phyloP scores from a whole-genome alignment of 2,888 invertebrate species.

The Euphydryas editha region DNA sequence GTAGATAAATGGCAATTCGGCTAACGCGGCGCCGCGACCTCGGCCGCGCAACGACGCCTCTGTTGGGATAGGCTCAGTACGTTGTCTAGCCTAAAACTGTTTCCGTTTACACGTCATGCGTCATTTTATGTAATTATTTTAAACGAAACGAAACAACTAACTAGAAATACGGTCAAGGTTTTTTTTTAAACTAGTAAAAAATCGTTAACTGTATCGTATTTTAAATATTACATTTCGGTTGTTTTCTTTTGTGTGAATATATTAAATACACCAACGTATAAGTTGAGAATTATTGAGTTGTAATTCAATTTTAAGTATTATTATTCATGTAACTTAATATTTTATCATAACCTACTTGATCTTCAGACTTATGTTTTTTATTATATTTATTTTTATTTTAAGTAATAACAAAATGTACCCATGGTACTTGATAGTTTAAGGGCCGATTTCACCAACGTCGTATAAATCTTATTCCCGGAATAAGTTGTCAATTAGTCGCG shows the following conservation, averaged over 20 bases:
- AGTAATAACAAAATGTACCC: neutral
- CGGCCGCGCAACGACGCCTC: conserved; percentile 41
- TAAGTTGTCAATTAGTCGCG: too few species aligned
- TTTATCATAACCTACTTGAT: conserved; percentile 7
- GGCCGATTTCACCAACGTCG: too few species aligned
- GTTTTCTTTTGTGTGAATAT: neutral
- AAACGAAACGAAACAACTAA: too few species aligned
- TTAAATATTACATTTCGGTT: neutral
- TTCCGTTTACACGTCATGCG: conserved; percentile 9
- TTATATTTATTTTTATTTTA: too few species aligned
- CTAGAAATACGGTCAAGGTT: neutral
- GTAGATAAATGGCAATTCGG: conserved; percentile 77
- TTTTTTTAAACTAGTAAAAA: too few species aligned
- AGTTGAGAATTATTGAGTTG: neutral
- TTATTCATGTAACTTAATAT: conserved; percentile 8
- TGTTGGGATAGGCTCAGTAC: conserved; percentile 37
- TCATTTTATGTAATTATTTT: neutral
- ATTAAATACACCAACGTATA: neutral
- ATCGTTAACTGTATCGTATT: neutral
- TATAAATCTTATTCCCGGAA: too few species aligned
- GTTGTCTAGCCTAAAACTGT: conserved; percentile 8
- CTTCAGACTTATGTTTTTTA: neutral
- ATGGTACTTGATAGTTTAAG: neutral
- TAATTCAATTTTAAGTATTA: neutral
- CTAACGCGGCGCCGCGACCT: conserved; percentile 51